These are phyloP conservation scores for Aphis craccivora DNA, from an alignment of 1,140 invertebrate species.

Conservation along the genomic window DNA sequence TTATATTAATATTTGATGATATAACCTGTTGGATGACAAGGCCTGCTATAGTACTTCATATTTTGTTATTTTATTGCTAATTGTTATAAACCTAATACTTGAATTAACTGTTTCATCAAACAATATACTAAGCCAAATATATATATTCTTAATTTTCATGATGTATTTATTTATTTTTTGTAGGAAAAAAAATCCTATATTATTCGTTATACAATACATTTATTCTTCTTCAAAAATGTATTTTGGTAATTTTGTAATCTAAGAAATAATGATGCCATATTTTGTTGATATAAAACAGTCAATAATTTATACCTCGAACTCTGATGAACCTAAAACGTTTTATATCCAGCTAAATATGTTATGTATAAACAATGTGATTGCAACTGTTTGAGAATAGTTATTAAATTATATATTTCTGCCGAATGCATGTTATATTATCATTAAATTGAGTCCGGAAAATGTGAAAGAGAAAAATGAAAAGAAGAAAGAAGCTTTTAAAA, in stretches of 20 bases:
- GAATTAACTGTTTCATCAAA: not conserved
- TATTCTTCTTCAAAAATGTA: not conserved
- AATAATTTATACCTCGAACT: not conserved
- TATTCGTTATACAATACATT: not conserved
- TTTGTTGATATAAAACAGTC: not conserved
- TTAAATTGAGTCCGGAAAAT: conserved; percentile 28
- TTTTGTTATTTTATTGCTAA: not conserved
- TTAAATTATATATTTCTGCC: not conserved
- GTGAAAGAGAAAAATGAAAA: conserved; percentile 18
- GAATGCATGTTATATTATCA: conserved; percentile 32
- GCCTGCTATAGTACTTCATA: not conserved
- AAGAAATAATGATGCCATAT: not conserved
- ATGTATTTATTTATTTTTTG: not conserved
- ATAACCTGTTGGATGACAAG: not conserved
- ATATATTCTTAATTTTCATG: no score
- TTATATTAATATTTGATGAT: not conserved
- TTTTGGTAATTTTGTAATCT: not conserved
- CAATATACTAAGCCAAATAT: not conserved
- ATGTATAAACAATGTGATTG: not conserved
- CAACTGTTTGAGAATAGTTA: not conserved
- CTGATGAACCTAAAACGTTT: not conserved
- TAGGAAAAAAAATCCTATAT: not conserved
- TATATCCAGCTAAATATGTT: not conserved
- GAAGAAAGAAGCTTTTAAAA: not conserved
- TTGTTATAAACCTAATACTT: not conserved